Base-by-base conservation (phyloP, 2,113 vertebrate genomes). In the Orthonyx spaldingii region DNA sequence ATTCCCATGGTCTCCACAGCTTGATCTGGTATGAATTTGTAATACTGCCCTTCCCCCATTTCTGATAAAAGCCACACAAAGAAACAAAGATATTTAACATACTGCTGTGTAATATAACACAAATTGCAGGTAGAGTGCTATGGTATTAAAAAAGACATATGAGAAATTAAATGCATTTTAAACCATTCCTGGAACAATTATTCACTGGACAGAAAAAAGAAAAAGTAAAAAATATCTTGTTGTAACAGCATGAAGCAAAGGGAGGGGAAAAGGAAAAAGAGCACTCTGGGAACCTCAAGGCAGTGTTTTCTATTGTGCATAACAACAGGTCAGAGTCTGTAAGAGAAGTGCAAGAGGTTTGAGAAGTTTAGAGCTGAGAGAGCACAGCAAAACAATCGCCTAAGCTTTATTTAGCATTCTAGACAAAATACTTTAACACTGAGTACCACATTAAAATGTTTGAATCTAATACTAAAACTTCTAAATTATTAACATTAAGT, bases 21-120 rank as follows among this genome's bases (percentile, higher is more conserved):
- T 90, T 72, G 61, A 65, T 64, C 89, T 57, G 66, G 12, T 60
- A 70, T 50, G 88, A 91, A 92, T 90, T 9, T 70, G 30, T 50
- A 89, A 91, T 39, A 61, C 2, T 55, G 35, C 71, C 82, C 79
- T 92, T 90, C 75, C 92, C 83, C 68, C 90, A 68, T 4, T 64
- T 60, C 80, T 78, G 79, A 88, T 70, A 88, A 81, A 95, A 90
- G 68, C 42, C 68, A 75, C 56, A 86, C 61, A 90, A 88, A 94
- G 74, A 79, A 93, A 74, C 32, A 46, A 50, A 79, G 41, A 42
- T 69, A 57, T 44, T 72, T 55, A 81, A 57, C 20, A 41, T 12
- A 19, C 16, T n/a, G 10, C 39, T 70, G 18, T 4, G 2, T 52
- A 35, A 87, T 2, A 6, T 1, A 81, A 81, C 12, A 75, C 10